Base-by-base conservation (phyloP, 1,140 invertebrate genomes). In the Drosophila busckii region DNA sequence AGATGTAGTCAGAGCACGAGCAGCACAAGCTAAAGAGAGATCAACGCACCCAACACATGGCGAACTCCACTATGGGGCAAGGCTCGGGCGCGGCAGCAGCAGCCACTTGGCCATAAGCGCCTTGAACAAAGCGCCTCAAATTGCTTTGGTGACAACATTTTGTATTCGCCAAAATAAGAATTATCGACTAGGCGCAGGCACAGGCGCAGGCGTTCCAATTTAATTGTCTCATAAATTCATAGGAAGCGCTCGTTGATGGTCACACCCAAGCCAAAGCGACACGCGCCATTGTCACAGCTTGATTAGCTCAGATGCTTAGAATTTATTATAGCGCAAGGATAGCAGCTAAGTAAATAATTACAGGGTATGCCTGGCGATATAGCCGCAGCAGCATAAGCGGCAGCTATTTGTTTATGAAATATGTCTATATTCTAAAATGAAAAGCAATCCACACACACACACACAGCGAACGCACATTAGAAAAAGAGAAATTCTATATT, bases 11-110 rank as follows among this genome's bases (percentile, higher is more conserved):
- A 64, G 28, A 49, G 52, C 50, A 31, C 42, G 37, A 28, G 58
- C 49, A 65, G 49, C 44, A 54, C 12, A 38, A 35, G 1, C 29
- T 28, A 40, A 40, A 20, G 20, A 23, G 16, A 82, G 75, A 82
- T 75, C 75, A 80, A 80, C 75, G 69, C 68, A 61, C 73, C 73
- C 75, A n/a, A n/a, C n/a, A 65, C 73, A 82, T 68, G 46, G 23
- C 37, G 35, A 13, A 31, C 26, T 41, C 26, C 20, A 32, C 44
- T 49, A 38, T 41, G 20, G 23, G 46, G 29, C 22, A 22, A 42
- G 53, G 41, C 46, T 34, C 50, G 73, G 50, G 48, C 40, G 67
- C 40, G 66, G 71, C 71, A 66, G 60, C 67, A 62, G 67, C 31
- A 56, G 52, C 52, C 54, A 40, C 55, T 63, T 71, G 71, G 52